A percentile compares a stretch with the other conserved stretches of the same genome.
phyloP scores from a whole-genome alignment of 1,140 invertebrate species.

The Apis florea region DNA sequence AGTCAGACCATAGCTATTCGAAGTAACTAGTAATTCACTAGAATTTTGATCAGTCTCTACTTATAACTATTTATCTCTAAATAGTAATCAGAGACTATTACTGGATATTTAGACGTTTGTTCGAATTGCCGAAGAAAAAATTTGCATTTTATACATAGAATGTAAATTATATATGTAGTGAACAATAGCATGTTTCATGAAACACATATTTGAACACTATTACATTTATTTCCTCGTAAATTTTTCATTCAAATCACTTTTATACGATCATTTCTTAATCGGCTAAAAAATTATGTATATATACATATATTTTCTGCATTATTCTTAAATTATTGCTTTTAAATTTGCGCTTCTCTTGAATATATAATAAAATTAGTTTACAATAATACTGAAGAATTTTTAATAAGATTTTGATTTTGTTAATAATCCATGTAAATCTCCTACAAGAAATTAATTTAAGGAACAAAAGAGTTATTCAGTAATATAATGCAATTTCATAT shows the following conservation, averaged over 20 bases:
- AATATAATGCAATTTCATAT: too few species aligned
- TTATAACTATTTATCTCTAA: constrained; percentile 17
- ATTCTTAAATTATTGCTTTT: too few species aligned
- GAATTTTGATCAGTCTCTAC: neutral
- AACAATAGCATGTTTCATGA: constrained; percentile 20
- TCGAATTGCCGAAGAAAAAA: neutral
- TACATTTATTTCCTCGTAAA: too few species aligned
- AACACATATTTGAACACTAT: constrained; percentile 8
- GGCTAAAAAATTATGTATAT: too few species aligned
- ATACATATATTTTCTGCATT: too few species aligned
- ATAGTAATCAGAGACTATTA: neutral
- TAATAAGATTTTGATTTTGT: neutral
- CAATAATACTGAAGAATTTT: neutral
- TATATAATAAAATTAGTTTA: neutral
- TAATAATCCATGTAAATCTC: neutral
- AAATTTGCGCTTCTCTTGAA: neutral
- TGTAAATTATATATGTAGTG: neutral
- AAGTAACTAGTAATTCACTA: neutral
- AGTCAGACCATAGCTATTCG: neutral
- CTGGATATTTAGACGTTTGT: neutral
- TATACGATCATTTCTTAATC: too few species aligned
- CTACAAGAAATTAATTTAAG: neutral
- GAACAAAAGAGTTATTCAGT: too few species aligned
- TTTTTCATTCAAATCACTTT: too few species aligned
- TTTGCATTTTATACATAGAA: neutral